Conservation (phyloP, 2,888 invertebrate species). For the Crocallis elinguaria region DNA sequence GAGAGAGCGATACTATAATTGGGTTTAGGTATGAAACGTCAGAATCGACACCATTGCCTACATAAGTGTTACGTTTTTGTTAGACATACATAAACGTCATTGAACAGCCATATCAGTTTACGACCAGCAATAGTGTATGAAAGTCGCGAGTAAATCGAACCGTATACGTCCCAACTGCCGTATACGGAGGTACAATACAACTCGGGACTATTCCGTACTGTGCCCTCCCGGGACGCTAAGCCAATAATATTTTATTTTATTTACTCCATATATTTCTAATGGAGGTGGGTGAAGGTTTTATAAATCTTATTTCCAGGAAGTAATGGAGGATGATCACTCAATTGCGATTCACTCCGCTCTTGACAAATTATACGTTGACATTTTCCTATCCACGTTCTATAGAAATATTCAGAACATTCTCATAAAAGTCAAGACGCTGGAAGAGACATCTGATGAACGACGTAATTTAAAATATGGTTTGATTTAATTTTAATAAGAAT, state of each 20-base stretch:
- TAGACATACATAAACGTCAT: slow-evolving; percentile 21
- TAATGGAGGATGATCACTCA: slow-evolving; percentile 32
- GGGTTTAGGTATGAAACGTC: background rate
- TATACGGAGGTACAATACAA: slow-evolving; percentile 13
- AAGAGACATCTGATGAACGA: no score
- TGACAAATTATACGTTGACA: slow-evolving; percentile 22
- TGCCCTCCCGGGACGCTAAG: slow-evolving; percentile 35
- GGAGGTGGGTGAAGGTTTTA: slow-evolving; percentile 43
- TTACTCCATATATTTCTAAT: slow-evolving; percentile 42
- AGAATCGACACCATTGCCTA: background rate
- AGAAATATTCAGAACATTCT: background rate
- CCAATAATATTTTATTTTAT: slow-evolving; percentile 51
- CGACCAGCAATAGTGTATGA: slow-evolving; percentile 5
- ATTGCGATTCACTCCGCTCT: slow-evolving; percentile 28
- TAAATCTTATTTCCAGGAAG: slow-evolving; percentile 47
- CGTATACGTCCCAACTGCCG: slow-evolving; percentile 5
- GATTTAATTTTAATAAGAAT: no score
- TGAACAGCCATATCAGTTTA: slow-evolving; percentile 24
- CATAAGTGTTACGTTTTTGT: slow-evolving; percentile 15
- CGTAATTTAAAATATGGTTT: background rate
- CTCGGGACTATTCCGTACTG: slow-evolving; percentile 11
- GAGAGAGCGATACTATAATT: no score
- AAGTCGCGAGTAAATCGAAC: slow-evolving; percentile 16
- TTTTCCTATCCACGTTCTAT: background rate
- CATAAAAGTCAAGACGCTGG: background rate